Conservation (phyloP, 2,797 vertebrate genomes). For the Rallus crepitans region DNA sequence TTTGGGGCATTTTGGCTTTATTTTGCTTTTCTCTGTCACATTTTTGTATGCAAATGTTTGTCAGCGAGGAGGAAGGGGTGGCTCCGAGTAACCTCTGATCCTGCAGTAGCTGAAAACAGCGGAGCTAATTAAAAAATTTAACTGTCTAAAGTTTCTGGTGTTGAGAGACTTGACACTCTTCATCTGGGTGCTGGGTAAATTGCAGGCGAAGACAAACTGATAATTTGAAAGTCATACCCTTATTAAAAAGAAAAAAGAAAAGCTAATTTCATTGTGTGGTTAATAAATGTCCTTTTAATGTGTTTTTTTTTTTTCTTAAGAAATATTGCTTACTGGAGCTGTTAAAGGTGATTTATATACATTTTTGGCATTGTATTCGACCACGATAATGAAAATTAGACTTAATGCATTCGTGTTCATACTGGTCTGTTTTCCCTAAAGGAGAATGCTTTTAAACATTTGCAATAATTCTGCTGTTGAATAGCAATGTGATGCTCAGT, state of each 20-base stretch:
- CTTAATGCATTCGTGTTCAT: neutral
- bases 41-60: neutral
- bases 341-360: neutral
- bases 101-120: neutral
- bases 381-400: neutral
- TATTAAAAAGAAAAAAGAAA: neutral
- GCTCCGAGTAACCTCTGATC: neutral
- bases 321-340: neutral
- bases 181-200: neutral
- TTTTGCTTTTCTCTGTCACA: neutral
- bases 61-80: neutral
- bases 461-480: slow-evolving; percentile 17
- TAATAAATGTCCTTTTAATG: neutral
- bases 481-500: neutral
- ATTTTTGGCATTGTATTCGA: neutral
- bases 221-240: neutral
- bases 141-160: neutral
- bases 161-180: neutral
- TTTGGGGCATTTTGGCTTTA: neutral
- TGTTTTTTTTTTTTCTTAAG: neutral
- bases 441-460: neutral
- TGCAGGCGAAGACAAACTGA: neutral
- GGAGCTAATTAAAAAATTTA: neutral
- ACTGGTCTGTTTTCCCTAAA: neutral
- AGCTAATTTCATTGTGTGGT: neutral